A percentile compares a stretch with the other conserved stretches of the same genome.
Evolutionary conservation across 2,797 vertebrate genomes (phyloP).

Genomic region (Pseudomugil tenellus): DNA sequence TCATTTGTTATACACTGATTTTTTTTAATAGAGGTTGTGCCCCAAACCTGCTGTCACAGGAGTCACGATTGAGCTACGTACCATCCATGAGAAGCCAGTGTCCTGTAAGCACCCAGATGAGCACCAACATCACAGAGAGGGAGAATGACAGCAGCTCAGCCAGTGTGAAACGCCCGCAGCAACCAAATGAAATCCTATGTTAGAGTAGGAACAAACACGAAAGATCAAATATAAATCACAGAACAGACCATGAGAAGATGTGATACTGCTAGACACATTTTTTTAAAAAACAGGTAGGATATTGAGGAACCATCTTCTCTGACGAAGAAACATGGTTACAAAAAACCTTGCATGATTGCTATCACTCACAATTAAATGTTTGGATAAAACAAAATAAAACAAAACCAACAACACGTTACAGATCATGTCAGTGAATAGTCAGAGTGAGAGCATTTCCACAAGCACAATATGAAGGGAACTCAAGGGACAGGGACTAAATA

Average conservation of each 20-base stretch:
- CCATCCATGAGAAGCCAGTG: conserved; percentile 99
- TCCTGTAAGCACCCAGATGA: conserved; percentile 99
- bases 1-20: neutral
- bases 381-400: no score
- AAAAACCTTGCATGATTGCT: no score
- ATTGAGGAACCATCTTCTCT: no score
- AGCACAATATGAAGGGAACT: no score
- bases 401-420: no score
- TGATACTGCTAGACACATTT: neutral
- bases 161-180: conserved; percentile 98
- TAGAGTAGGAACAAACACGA: neutral
- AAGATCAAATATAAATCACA: neutral
- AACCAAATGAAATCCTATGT: conserved; percentile 96
- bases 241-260: neutral
- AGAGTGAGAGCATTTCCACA: no score
- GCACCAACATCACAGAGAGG: conserved; percentile 95
- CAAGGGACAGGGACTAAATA: no score
- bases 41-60: neutral
- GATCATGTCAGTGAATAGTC: no score
- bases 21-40: neutral
- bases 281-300: no score
- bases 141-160: conserved; percentile 97
- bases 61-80: conserved; percentile 65
- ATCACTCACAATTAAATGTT: no score
- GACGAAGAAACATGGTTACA: no score